phyloP scores from a whole-genome alignment of 23 tunicate species.

The Aplidium turbinatum region DNA sequence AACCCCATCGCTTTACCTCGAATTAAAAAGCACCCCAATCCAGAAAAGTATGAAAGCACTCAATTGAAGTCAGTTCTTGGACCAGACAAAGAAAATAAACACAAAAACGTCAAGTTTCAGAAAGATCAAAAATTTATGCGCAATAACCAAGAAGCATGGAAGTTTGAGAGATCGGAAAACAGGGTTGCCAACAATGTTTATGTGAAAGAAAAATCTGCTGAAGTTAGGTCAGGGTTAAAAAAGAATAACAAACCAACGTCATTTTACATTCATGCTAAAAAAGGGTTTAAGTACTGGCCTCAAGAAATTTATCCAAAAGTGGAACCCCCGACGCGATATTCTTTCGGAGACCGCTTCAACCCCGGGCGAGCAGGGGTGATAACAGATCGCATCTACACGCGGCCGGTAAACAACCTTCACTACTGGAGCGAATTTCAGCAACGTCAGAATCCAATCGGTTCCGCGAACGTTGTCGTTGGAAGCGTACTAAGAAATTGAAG shows the following conservation, averaged over 20 bases:
- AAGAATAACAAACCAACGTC: constrained; percentile 56
- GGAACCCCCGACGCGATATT: constrained; percentile 67
- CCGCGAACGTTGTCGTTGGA: constrained; percentile 73
- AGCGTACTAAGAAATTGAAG: constrained; percentile 44
- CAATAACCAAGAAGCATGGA: neutral
- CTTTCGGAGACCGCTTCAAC: constrained; percentile 72
- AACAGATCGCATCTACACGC: constrained; percentile 75
- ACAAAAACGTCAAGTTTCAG: neutral
- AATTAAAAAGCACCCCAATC: constrained; percentile 73
- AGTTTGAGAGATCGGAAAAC: neutral
- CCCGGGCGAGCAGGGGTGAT: constrained; percentile 86
- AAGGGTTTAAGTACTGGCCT: constrained; percentile 88
- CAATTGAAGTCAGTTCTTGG: constrained; percentile 40
- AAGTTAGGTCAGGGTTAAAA: neutral
- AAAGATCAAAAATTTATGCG: neutral
- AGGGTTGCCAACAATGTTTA: neutral
- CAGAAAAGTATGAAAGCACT: constrained; percentile 75
- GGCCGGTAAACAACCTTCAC: constrained; percentile 75
- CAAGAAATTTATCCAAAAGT: constrained; percentile 58
- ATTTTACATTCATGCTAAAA: constrained; percentile 86
- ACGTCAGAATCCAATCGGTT: constrained; percentile 87
- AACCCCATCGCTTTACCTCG: constrained; percentile 76
- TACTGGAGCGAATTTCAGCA: constrained; percentile 87
- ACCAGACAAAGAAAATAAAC: neutral
- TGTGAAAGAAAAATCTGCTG: neutral